These are phyloP conservation scores for Drosophila ananassae DNA, from an alignment of 1,140 invertebrate genomes.

Conservation along the genomic window DNA sequence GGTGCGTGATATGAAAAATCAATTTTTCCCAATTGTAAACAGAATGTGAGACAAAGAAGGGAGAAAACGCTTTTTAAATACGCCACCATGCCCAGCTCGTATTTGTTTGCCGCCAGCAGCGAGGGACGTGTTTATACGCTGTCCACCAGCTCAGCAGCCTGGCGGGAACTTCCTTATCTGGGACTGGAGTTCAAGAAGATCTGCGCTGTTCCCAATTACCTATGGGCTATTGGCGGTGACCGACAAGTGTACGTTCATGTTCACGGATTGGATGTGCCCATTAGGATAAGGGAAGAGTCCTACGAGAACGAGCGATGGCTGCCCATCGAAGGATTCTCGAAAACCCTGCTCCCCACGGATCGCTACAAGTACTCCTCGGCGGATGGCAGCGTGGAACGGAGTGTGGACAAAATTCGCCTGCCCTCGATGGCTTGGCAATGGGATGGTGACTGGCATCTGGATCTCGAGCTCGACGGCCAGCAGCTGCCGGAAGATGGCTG, in stretches of 20 bases:
- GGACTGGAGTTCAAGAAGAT: slow-evolving; percentile 95
- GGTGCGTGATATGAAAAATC: slow-evolving; percentile 35
- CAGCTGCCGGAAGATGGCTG: slow-evolving; percentile 95
- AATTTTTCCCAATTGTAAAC: slow-evolving; percentile 46
- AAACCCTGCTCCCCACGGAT: slow-evolving; percentile 92
- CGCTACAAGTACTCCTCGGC: slow-evolving; percentile 92
- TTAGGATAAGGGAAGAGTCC: slow-evolving; percentile 94
- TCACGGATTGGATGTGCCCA: slow-evolving; percentile 94
- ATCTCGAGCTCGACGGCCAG: slow-evolving; percentile 93
- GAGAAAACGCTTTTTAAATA: not conserved
- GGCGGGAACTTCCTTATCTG: slow-evolving; percentile 93
- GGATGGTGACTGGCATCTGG: slow-evolving; percentile 96
- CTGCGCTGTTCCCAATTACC: slow-evolving; percentile 91
- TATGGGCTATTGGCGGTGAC: slow-evolving; percentile 96
- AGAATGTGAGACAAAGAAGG: slow-evolving; percentile 14
- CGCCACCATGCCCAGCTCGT: slow-evolving; percentile 88
- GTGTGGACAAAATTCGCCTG: slow-evolving; percentile 91
- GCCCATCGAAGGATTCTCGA: slow-evolving; percentile 94
- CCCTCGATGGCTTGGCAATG: slow-evolving; percentile 97
- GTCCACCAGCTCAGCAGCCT: slow-evolving; percentile 90
- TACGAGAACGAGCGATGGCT: slow-evolving; percentile 98
- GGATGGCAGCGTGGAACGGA: slow-evolving; percentile 91
- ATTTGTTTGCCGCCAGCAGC: slow-evolving; percentile 94
- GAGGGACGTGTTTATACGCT: slow-evolving; percentile 93
- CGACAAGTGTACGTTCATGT: slow-evolving; percentile 96